These are phyloP conservation scores for Syngnathus floridae DNA, from an alignment of 2,113 vertebrate genomes.

Conservation along the genomic window DNA sequence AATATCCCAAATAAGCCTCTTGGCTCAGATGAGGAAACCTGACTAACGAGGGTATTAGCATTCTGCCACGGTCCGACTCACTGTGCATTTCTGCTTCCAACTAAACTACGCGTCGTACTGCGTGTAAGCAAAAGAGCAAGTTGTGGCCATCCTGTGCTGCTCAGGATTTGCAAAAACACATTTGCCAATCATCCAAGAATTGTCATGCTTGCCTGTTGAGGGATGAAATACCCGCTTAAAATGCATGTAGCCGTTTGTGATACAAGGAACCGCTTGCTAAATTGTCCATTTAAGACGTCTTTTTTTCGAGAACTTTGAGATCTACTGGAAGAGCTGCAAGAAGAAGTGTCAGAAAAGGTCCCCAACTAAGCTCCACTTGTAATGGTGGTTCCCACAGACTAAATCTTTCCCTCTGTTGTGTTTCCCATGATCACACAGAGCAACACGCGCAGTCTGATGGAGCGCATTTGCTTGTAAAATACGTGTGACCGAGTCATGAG, in stretches of 20 bases:
- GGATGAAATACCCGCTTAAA: constrained; percentile 64
- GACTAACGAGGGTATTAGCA: constrained; percentile 6
- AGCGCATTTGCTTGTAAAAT: constrained; percentile 7
- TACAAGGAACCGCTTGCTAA: background rate
- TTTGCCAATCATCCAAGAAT: constrained; percentile 56
- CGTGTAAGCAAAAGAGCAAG: background rate
- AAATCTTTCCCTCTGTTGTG: background rate
- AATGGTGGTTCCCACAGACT: background rate
- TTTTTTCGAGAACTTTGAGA: background rate
- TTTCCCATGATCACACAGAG: background rate
- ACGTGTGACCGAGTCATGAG: background rate
- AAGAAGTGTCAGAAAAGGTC: background rate
- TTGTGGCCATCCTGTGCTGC: constrained; percentile 42
- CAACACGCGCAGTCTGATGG: constrained; percentile 2
- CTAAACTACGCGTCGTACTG: background rate
- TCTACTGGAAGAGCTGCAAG: background rate
- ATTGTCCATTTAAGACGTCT: too few species aligned
- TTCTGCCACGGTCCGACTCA: background rate
- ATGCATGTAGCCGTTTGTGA: background rate
- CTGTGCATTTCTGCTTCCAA: background rate
- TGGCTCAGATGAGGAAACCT: background rate
- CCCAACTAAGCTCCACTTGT: background rate
- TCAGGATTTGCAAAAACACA: constrained; percentile 26
- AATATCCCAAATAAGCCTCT: constrained; percentile 2
- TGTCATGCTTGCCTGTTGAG: constrained; percentile 64